Evolutionary conservation across 2,888 invertebrate genomes (phyloP).

Genomic region (Tridacna crocea): DNA sequence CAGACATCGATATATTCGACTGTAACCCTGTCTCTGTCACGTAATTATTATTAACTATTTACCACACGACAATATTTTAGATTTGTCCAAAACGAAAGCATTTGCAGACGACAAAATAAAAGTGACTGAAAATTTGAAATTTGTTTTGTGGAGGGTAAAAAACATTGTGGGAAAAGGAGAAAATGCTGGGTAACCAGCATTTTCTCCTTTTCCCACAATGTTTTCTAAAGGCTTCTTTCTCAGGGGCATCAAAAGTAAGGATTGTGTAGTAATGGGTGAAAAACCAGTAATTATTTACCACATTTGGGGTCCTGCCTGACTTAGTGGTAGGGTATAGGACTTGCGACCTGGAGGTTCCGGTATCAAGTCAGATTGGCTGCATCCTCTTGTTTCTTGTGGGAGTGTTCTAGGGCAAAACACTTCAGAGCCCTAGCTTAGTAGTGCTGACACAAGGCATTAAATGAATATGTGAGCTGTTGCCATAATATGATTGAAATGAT

Average conservation of each 20-base stretch:
- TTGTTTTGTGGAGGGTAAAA: background rate
- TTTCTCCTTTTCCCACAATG: background rate
- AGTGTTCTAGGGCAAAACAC: too few relatives aligned
- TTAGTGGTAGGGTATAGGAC: too few relatives aligned
- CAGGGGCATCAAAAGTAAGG: background rate
- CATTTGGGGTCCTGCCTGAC: too few relatives aligned
- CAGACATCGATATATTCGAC: constrained; percentile 87
- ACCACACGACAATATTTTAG: background rate
- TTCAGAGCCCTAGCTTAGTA: too few relatives aligned
- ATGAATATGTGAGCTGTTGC: too few relatives aligned
- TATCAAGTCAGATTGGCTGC: too few relatives aligned
- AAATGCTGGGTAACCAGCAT: background rate
- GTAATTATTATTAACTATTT: constrained; percentile 63
- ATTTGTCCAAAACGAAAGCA: too few relatives aligned
- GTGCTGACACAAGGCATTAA: too few relatives aligned
- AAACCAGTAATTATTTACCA: too few relatives aligned
- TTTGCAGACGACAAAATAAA: too few relatives aligned
- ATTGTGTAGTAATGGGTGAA: background rate
- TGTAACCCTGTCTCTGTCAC: constrained; percentile 84
- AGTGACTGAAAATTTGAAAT: background rate
- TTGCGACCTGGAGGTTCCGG: background rate
- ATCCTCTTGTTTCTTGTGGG: too few relatives aligned
- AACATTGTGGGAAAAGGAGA: constrained; percentile 9
- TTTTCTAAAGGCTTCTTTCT: background rate
- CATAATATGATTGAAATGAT: too few relatives aligned